phyloP scores from a whole-genome alignment of 1,140 invertebrate species.

The Saccostrea cuccullata region DNA sequence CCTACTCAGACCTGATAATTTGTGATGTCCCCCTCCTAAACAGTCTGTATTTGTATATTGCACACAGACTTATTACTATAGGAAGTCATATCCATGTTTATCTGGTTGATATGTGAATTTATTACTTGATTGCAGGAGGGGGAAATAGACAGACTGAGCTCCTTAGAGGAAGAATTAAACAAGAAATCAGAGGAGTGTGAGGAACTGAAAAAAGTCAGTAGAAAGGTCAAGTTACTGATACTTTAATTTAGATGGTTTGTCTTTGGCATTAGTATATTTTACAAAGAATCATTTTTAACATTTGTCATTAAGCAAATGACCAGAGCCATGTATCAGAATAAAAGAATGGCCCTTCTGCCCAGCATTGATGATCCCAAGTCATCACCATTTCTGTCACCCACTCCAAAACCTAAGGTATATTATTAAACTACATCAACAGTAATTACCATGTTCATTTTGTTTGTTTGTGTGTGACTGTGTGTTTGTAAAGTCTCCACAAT shows the following conservation, averaged over 20 bases:
- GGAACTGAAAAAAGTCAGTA: conserved; percentile 68
- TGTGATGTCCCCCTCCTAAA: no score
- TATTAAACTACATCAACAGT: no score
- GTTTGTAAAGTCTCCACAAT: no score
- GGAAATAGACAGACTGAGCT: conserved; percentile 64
- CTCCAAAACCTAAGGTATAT: conserved; percentile 47
- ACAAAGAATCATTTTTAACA: not conserved
- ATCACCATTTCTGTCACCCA: conserved; percentile 64
- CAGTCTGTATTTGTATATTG: no score
- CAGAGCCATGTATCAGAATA: conserved; percentile 64
- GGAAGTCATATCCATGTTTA: no score
- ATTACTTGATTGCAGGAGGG: conserved; percentile 56
- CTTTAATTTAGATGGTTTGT: not conserved
- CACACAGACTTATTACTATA: no score
- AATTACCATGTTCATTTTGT: no score
- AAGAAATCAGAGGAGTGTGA: conserved; percentile 72
- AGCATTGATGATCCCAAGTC: conserved; percentile 58
- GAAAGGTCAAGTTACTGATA: not conserved
- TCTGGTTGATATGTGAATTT: no score
- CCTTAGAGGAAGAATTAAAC: conserved; percentile 65
- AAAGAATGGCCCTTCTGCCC: conserved; percentile 65
- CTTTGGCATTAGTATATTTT: not conserved
- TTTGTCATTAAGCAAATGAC: conserved; percentile 62
- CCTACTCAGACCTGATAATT: no score
- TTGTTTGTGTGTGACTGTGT: no score